These are phyloP conservation scores for Steinernema carpocapsae DNA, from an alignment of 2,888 invertebrate species.

Conservation along the genomic window DNA sequence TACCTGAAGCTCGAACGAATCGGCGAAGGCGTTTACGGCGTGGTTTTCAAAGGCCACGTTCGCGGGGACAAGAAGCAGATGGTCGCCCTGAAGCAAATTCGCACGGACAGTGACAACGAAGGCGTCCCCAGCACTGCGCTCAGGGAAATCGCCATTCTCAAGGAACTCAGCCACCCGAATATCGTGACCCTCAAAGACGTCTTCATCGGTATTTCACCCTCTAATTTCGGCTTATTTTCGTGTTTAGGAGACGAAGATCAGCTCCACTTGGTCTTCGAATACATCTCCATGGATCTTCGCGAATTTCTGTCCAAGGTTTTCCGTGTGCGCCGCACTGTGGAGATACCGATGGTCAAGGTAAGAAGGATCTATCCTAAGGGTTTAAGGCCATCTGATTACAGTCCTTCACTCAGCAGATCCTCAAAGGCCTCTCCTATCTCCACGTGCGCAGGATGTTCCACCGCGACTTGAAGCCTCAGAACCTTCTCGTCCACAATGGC, in stretches of 20 bases:
- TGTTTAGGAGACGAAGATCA: constrained; percentile 44
- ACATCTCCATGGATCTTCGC: constrained; percentile 64
- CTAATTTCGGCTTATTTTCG: no score
- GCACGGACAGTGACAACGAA: constrained; percentile 82
- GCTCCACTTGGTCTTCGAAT: constrained; percentile 66
- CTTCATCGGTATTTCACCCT: constrained; percentile 49
- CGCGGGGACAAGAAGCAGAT: constrained; percentile 69
- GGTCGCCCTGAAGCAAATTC: constrained; percentile 96
- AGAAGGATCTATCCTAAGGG: not conserved
- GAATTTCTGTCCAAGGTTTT: constrained; percentile 54
- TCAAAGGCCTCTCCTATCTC: constrained; percentile 64
- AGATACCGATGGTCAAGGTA: constrained; percentile 58
- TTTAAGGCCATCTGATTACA: constrained; percentile 38
- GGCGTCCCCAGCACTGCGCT: constrained; percentile 97
- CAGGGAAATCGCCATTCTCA: constrained; percentile 90
- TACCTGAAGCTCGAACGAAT: constrained; percentile 8
- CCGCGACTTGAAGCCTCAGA: constrained; percentile 78
- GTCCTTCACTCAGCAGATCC: constrained; percentile 64
- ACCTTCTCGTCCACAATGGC: constrained; percentile 86
- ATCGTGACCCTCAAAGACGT: constrained; percentile 76
- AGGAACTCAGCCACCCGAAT: constrained; percentile 91
- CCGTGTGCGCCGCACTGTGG: not conserved
- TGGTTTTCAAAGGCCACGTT: constrained; percentile 93
- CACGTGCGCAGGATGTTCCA: constrained; percentile 57
- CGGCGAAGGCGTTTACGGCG: constrained; percentile 88